Percentiles rank a stretch among this genome's conserved stretches.
These are phyloP conservation scores for Amphiprion clarkii DNA, from an alignment of 2,797 vertebrate species.

Conservation along the genomic window DNA sequence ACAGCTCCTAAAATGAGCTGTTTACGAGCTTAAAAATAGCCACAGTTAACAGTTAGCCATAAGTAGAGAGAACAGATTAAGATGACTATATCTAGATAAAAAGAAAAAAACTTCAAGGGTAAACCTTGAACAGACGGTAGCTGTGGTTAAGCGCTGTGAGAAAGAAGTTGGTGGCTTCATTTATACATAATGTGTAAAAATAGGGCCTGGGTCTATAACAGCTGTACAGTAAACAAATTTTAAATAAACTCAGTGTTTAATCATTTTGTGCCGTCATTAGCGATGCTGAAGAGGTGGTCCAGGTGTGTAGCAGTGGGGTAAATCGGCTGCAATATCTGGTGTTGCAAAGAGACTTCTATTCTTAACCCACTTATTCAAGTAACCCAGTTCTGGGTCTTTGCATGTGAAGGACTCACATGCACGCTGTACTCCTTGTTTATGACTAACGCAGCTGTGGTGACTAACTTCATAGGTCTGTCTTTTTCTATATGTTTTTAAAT, in stretches of 20 bases:
- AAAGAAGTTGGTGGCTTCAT: constrained; percentile 47
- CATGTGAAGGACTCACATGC: constrained; percentile 26
- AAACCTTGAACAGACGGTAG: constrained; percentile 2
- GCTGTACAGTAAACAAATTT: constrained; percentile 63
- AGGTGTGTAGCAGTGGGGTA: constrained; percentile 64
- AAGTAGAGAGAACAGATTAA: background rate
- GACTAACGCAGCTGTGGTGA: background rate
- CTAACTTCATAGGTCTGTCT: background rate
- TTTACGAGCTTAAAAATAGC: background rate
- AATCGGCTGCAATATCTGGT: constrained; percentile 53
- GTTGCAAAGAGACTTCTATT: constrained; percentile 56
- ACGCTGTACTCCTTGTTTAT: background rate
- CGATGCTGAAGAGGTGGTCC: constrained; percentile 63
- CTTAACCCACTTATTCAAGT: constrained; percentile 58
- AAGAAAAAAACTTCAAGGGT: background rate
- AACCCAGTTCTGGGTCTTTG: constrained; percentile 58
- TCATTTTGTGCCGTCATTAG: constrained; percentile 60
- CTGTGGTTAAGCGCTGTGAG: constrained; percentile 46
- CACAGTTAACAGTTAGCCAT: background rate
- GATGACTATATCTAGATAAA: background rate
- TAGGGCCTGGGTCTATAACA: constrained; percentile 38
- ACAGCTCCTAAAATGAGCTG: background rate
- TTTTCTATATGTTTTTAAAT: background rate
- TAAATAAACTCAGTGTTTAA: constrained; percentile 70
- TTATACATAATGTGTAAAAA: constrained; percentile 55